phyloP scores from a whole-genome alignment of 2,888 invertebrate species.

The Helobdella robusta region DNA sequence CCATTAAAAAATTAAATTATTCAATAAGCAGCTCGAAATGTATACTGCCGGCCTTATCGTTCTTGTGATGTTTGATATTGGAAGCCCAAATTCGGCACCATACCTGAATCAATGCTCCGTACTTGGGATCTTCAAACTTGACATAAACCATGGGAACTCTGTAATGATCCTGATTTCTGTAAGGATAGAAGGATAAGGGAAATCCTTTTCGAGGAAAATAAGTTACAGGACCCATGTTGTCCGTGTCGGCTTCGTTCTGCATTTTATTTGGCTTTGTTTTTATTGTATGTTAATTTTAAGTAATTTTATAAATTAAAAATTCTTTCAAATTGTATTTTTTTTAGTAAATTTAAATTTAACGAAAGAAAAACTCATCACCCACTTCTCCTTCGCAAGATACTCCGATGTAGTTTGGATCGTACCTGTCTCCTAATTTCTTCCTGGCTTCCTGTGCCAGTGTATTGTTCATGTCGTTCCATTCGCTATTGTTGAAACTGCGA shows the following conservation, averaged over 20 bases:
- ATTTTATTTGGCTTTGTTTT: too few species aligned
- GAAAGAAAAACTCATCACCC: background rate
- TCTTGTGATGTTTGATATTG: constrained; percentile 65
- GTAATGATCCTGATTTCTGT: constrained; percentile 36
- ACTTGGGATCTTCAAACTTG: constrained; percentile 41
- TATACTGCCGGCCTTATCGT: constrained; percentile 79
- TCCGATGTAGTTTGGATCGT: constrained; percentile 24
- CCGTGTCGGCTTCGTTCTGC: constrained; percentile 31
- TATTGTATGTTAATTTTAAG: too few species aligned
- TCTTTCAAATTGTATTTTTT: background rate
- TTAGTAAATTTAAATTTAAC: background rate
- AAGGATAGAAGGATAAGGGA: constrained; percentile 31
- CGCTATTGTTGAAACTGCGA: constrained; percentile 16
- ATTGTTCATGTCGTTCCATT: constrained; percentile 22
- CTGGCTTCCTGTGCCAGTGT: constrained; percentile 26
- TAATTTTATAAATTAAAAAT: too few species aligned
- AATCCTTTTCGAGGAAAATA: constrained; percentile 31
- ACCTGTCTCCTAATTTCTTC: constrained; percentile 4
- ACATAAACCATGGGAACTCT: constrained; percentile 43
- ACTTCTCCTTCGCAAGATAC: constrained; percentile 33
- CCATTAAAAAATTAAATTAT: too few species aligned
- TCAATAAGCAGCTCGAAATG: constrained; percentile 91
- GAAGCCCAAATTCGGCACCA: constrained; percentile 48
- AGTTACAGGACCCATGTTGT: constrained; percentile 29
- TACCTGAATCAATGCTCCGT: constrained; percentile 40